Base-by-base conservation (phyloP, 2,797 vertebrate genomes). In the Pangasius sanitwongsei region DNA sequence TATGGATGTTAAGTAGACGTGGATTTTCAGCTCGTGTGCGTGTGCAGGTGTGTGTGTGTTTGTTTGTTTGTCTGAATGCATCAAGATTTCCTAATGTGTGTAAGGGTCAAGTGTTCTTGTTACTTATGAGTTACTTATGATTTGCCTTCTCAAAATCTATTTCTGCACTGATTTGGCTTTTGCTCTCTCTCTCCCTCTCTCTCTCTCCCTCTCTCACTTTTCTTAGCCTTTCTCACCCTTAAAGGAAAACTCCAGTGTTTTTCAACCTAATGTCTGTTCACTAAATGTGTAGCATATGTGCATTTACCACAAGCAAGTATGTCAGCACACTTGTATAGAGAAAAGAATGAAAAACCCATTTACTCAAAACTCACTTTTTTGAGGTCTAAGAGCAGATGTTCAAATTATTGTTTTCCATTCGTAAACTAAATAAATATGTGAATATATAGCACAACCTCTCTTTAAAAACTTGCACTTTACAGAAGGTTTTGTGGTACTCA, bases 151-250 rank as follows among this genome's bases (percentile, higher is more conserved):
- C 57, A 20, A 41, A 59, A 69, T 87, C 6, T 28, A 59, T 23
- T 78, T 83, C 37, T 83, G 59, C 28, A 65, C 82, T 83, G 59
- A 83, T 83, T 63, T 84, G 41, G 31, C 1, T 63, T 83, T 25
- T 83, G 31, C 44, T 55, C 23, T 48, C 25, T 44, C 18, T 57
- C 53, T 16, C 13, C 4, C 44, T 55, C 23, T 59, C 57, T 59
- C 53, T 20, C 16, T 59, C 55, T 57, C 15, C 6, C 57, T 59
- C 16, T 59, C 57, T 59, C 16, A 16, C 53, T 55, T 13, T 63
- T 7, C 20, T n/a, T 75, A 53, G 28, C 67, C 83, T 87, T 88
- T 23, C 74, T 86, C 55, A 77, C 91, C 41, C 70, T 75, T 89
- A 72, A 55, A 85, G 65, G 82, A 83, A 83, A 83, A 65, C 61